Evolutionary conservation across 1,140 invertebrate genomes (phyloP).

Genomic region (Pogonomyrmex barbatus): DNA sequence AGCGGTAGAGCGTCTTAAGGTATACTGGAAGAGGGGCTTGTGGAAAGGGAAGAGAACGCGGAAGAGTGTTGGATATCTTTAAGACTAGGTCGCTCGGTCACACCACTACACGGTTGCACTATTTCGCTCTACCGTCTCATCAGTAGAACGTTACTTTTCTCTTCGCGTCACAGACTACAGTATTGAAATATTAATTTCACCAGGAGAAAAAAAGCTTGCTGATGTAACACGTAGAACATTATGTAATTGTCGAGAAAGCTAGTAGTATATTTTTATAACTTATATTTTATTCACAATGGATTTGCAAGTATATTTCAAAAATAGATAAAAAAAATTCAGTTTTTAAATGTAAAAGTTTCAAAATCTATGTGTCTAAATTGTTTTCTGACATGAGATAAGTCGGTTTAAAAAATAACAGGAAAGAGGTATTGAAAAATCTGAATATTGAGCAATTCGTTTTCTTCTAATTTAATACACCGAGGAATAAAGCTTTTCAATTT

Average conservation of each 20-base stretch:
- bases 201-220: not conserved
- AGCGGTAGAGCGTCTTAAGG: slow-evolving; percentile 75
- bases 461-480: not conserved
- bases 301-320: slow-evolving; percentile 7
- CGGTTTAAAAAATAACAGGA: not conserved
- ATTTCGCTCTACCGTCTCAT: slow-evolving; percentile 76
- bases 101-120: slow-evolving; percentile 82
- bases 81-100: slow-evolving; percentile 85
- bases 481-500: not conserved
- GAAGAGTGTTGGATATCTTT: slow-evolving; percentile 84
- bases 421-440: too few relatives aligned
- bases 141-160: slow-evolving; percentile 68
- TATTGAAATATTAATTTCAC: slow-evolving; percentile 35
- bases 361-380: not conserved
- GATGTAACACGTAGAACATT: not conserved
- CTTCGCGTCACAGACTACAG: not conserved
- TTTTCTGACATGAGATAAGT: not conserved
- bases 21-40: slow-evolving; percentile 70
- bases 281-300: not conserved
- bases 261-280: not conserved
- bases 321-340: not conserved
- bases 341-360: not conserved
- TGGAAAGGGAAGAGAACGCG: slow-evolving; percentile 86
- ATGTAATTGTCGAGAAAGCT: not conserved
- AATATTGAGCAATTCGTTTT: not conserved